Percentiles rank a stretch among this genome's conserved stretches.
phyloP scores from a whole-genome alignment of 2,797 vertebrate genomes.

The Sternarchorhynchus goeldii region DNA sequence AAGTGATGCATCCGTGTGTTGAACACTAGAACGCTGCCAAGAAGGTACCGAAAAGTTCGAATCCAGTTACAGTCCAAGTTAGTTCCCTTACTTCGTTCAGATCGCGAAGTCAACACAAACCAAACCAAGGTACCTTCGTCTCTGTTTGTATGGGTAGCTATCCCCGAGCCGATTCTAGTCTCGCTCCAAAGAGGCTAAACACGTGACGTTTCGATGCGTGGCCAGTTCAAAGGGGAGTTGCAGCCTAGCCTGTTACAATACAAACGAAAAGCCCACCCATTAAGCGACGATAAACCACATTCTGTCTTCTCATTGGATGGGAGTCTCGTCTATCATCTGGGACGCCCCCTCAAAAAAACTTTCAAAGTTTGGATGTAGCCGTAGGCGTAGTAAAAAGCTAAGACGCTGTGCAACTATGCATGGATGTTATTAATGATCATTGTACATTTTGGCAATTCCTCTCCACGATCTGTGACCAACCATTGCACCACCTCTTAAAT shows the following conservation, averaged over 20 bases:
- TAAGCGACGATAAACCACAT: background rate
- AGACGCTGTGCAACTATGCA: conserved; percentile 20
- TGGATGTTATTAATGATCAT: conserved; percentile 25
- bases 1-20: conserved; percentile 27
- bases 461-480: conserved; percentile 1
- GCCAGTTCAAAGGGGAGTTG: conserved; percentile 52
- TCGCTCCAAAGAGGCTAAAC: conserved; percentile 67
- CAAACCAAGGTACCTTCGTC: conserved; percentile 74
- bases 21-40: background rate
- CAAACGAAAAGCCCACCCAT: conserved; percentile 48
- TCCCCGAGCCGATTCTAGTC: conserved; percentile 59
- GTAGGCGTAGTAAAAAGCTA: conserved; percentile 26
- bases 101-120: conserved; percentile 37
- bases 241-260: conserved; percentile 60
- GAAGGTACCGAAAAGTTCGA: background rate
- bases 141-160: conserved; percentile 60
- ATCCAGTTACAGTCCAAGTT: background rate
- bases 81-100: background rate
- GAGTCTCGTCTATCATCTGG: conserved; percentile 32
- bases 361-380: conserved; percentile 42
- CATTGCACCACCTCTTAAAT: background rate
- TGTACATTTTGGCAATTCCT: background rate
- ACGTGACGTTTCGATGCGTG: conserved; percentile 75
- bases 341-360: background rate
- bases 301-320: conserved; percentile 14